A percentile compares a stretch with the other conserved stretches of the same genome.
Evolutionary conservation across 2,797 vertebrate species (phyloP).

Genomic region (Pseudomugil tenellus): DNA sequence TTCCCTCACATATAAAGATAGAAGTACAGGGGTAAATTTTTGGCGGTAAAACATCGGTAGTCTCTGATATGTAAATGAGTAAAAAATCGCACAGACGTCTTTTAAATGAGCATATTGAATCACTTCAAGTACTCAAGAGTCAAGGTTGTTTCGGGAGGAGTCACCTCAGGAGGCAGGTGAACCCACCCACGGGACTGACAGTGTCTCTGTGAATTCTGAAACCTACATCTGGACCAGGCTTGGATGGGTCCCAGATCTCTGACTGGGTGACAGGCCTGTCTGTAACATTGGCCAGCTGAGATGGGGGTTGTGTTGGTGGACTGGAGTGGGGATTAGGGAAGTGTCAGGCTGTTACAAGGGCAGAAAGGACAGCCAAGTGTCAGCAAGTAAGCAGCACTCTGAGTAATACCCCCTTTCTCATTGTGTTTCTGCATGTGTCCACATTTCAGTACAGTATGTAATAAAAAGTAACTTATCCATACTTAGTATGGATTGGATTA

Average conservation of each 20-base stretch:
- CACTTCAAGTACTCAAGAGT: not conserved
- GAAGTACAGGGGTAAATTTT: not conserved
- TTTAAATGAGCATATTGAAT: conserved; percentile 15
- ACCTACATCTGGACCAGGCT: conserved; percentile 69
- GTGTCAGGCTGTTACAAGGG: conserved; percentile 71
- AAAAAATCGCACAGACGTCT: conserved; percentile 3
- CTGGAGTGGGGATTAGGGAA: conserved; percentile 53
- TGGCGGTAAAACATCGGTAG: not conserved
- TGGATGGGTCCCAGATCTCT: conserved; percentile 68
- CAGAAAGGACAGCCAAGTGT: conserved; percentile 70
- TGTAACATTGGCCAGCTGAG: conserved; percentile 59
- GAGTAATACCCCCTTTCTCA: conserved; percentile 9
- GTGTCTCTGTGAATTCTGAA: conserved; percentile 44
- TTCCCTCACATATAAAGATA: not conserved
- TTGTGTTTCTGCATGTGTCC: conserved; percentile 28
- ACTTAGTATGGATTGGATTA: conserved; percentile 3
- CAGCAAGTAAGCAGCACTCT: conserved; percentile 43
- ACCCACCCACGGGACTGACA: conserved; percentile 28
- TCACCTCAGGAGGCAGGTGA: conserved; percentile 30
- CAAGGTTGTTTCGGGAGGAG: conserved; percentile 22
- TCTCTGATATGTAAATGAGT: not conserved
- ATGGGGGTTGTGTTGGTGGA: conserved; percentile 37
- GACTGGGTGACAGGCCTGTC: conserved; percentile 66
- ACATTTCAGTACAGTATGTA: conserved; percentile 21
- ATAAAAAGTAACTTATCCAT: conserved; percentile 18